Percentiles rank a stretch among this genome's conserved stretches.
Evolutionary conservation across 2,888 invertebrate genomes (phyloP).

Genomic region (Hanleya hanleyi): DNA sequence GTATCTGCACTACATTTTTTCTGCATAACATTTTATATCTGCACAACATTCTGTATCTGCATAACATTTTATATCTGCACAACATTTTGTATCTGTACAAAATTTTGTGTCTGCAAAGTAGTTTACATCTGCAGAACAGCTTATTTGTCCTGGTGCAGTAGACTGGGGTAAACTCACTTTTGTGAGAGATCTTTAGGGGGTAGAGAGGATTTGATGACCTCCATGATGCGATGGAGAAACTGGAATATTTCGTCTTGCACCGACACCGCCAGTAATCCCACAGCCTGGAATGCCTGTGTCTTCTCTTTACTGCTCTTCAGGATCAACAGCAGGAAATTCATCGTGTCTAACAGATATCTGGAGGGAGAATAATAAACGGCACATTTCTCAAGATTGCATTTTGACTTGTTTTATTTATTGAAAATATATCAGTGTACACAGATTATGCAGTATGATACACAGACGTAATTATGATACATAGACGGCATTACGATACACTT

Average conservation of each 20-base stretch:
- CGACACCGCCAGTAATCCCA: constrained; percentile 92
- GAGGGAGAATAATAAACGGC: too few species aligned
- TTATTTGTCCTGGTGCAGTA: too few species aligned
- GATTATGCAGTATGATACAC: too few species aligned
- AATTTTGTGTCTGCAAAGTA: not conserved
- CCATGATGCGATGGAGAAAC: constrained; percentile 89
- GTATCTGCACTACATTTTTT: too few species aligned
- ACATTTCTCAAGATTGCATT: too few species aligned
- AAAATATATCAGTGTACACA: too few species aligned
- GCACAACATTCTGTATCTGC: too few species aligned
- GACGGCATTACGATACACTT: too few species aligned
- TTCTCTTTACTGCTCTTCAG: constrained; percentile 83
- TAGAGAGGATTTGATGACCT: constrained; percentile 83
- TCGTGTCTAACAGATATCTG: constrained; percentile 75
- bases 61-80: not conserved
- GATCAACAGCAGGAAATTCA: constrained; percentile 85
- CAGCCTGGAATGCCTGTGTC: constrained; percentile 89
- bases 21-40: too few species aligned
- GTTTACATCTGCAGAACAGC: not conserved
- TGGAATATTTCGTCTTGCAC: constrained; percentile 86
- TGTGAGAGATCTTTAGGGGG: constrained; percentile 77
- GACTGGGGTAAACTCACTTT: constrained; percentile 61
- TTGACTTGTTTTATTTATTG: too few species aligned
- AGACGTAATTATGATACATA: too few species aligned
- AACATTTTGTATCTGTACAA: too few species aligned